Percentiles rank a stretch among this genome's conserved stretches.
phyloP scores from a whole-genome alignment of 2,888 invertebrate species.

The Tenthredo distinguenda region DNA sequence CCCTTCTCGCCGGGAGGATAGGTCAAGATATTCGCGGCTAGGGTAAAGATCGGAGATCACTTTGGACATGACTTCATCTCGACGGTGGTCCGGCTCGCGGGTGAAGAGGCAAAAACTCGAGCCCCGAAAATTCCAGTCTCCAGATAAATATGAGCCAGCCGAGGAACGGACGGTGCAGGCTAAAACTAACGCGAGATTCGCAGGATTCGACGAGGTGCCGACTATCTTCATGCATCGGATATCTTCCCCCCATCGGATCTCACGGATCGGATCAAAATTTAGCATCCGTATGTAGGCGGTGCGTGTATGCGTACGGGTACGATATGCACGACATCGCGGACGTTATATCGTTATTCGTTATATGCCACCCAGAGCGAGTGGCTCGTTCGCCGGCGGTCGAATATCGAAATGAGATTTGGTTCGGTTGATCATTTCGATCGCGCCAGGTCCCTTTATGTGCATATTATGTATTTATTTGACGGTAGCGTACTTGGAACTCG shows the following conservation, averaged over 20 bases:
- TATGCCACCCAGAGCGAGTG: constrained; percentile 33
- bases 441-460: constrained; percentile 76
- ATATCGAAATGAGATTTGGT: constrained; percentile 59
- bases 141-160: not conserved
- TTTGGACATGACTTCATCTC: constrained; percentile 74
- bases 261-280: too few species aligned
- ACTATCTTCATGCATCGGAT: too few species aligned
- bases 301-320: not conserved
- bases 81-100: constrained; percentile 69
- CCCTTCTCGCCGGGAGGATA: not conserved
- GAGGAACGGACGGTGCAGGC: too few species aligned
- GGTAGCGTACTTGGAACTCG: constrained; percentile 73
- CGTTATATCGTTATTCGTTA: too few species aligned
- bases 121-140: not conserved
- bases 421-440: constrained; percentile 76
- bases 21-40: constrained; percentile 23
- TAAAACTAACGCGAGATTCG: too few species aligned
- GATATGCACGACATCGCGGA: not conserved
- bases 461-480: constrained; percentile 78
- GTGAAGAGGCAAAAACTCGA: not conserved
- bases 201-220: too few species aligned
- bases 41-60: constrained; percentile 62
- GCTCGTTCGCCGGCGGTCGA: constrained; percentile 61
- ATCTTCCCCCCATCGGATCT: too few species aligned
- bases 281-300: too few species aligned